phyloP scores from a whole-genome alignment of 2,797 vertebrate species.

The Meda fulgida region DNA sequence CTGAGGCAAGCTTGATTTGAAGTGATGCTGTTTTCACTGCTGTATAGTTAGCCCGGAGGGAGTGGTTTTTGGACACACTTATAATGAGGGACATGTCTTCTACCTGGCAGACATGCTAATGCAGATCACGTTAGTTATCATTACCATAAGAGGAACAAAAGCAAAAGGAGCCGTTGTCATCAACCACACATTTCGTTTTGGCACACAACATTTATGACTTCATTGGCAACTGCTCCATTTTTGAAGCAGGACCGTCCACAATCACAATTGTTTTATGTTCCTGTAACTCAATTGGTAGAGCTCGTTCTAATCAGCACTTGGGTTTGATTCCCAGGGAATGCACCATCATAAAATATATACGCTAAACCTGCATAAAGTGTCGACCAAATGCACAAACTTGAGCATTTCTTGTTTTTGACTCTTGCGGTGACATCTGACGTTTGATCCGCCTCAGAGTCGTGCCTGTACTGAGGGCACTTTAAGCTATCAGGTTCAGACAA shows the following conservation, averaged over 20 bases:
- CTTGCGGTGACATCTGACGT: not conserved
- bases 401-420: not conserved
- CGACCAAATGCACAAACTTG: not conserved
- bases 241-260: not conserved
- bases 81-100: constrained; percentile 43
- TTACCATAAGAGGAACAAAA: constrained; percentile 18
- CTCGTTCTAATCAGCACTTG: not conserved
- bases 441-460: constrained; percentile 5
- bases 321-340: not conserved
- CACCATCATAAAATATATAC: not conserved
- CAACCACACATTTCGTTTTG: not conserved
- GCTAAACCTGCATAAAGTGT: not conserved
- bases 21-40: constrained; percentile 49
- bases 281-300: not conserved
- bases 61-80: constrained; percentile 30
- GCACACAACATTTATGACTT: constrained; percentile 2
- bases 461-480: not conserved
- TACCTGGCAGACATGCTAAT: constrained; percentile 52
- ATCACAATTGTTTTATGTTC: not conserved
- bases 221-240: not conserved
- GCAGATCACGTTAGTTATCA: constrained; percentile 21
- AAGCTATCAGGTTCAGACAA: constrained; percentile 35
- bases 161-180: not conserved
- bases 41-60: constrained; percentile 43
- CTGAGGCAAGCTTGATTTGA: constrained; percentile 40